phyloP scores from a whole-genome alignment of 2,888 invertebrate genomes.

The Myathropa florea region DNA sequence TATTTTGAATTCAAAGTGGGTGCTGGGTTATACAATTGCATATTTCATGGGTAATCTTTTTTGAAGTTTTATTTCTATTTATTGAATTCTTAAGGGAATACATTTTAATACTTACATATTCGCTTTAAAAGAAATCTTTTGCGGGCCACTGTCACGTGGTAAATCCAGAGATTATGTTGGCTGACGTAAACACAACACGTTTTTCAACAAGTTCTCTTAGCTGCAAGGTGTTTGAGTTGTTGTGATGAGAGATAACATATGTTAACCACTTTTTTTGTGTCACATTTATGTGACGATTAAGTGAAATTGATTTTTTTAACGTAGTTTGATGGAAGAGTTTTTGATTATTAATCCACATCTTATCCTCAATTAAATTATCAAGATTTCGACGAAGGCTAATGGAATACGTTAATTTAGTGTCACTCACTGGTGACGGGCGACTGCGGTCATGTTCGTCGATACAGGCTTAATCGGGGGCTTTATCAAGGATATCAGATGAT shows the following conservation, averaged over 20 bases:
- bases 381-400: background rate
- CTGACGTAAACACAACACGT: background rate
- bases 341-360: background rate
- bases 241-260: background rate
- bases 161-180: background rate
- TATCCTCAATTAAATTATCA: background rate
- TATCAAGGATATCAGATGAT: background rate
- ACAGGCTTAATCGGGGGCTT: background rate
- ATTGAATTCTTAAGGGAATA: background rate
- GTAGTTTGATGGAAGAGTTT: background rate
- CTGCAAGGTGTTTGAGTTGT: background rate
- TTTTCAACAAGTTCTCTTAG: background rate
- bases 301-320: background rate
- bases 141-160: background rate
- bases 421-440: background rate
- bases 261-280: background rate
- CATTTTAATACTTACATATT: too few relatives aligned
- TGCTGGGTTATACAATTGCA: background rate
- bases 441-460: background rate
- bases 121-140: too few relatives aligned
- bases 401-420: background rate
- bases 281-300: background rate
- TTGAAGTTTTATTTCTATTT: background rate
- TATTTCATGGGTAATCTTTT: background rate
- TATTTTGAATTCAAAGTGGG: background rate